Evolutionary conservation across 2,888 invertebrate species (phyloP).

Genomic region (Platycheirus albimanus): DNA sequence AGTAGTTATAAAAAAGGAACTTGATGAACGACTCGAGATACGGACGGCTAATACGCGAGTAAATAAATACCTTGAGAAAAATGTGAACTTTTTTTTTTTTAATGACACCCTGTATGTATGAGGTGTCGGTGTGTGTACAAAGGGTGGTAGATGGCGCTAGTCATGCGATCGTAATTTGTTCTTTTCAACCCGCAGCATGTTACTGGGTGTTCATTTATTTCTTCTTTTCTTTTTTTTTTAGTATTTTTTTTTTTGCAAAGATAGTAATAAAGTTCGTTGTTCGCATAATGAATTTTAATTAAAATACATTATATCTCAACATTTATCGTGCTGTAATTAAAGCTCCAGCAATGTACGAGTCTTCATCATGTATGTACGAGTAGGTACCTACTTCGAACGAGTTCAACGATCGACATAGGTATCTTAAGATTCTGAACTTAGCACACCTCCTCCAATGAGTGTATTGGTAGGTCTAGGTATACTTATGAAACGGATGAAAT

Average conservation of each 20-base stretch:
- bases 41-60: too few species aligned
- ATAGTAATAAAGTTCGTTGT: constrained; percentile 43
- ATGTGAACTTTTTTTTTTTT: constrained; percentile 6
- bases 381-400: background rate
- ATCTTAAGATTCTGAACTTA: constrained; percentile 57
- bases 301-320: constrained; percentile 32
- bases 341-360: constrained; percentile 20
- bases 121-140: background rate
- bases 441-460: constrained; percentile 47
- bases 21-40: constrained; percentile 27
- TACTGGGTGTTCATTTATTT: background rate
- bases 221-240: constrained; percentile 7
- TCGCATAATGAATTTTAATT: constrained; percentile 69
- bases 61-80: constrained; percentile 12
- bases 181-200: background rate
- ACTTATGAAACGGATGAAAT: constrained; percentile 41
- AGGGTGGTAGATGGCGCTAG: constrained; percentile 2
- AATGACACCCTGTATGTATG: constrained; percentile 15
- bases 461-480: constrained; percentile 1
- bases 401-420: constrained; percentile 61
- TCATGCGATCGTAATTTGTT: constrained; percentile 46
- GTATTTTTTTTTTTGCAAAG: background rate
- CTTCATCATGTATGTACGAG: background rate
- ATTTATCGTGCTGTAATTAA: constrained; percentile 58
- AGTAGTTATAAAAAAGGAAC: too few species aligned